Evolutionary conservation across 2,888 invertebrate species (phyloP).

Genomic region (Lasius platythorax): DNA sequence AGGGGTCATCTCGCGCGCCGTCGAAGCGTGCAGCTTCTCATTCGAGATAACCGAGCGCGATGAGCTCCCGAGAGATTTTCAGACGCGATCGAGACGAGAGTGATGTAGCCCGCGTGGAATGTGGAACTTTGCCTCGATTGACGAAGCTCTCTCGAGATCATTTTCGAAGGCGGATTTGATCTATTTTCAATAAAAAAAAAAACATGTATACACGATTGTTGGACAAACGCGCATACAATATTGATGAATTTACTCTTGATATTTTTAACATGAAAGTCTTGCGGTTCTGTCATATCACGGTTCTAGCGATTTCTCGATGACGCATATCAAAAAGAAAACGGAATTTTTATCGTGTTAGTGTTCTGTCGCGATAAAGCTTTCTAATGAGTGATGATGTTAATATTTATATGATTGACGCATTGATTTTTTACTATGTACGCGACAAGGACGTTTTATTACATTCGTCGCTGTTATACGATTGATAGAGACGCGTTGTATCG

Average conservation of each 20-base stretch:
- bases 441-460: slow-evolving; percentile 6
- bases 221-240: background rate
- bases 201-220: background rate
- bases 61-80: slow-evolving; percentile 23
- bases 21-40: background rate
- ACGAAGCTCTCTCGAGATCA: background rate
- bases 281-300: background rate
- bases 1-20: background rate
- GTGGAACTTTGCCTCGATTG: background rate
- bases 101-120: slow-evolving; percentile 16
- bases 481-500: background rate
- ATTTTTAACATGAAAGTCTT: background rate
- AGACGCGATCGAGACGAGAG: background rate
- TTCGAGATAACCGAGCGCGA: background rate
- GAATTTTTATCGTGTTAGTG: background rate
- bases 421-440: background rate
- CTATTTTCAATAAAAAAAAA: background rate
- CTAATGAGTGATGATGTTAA: background rate
- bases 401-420: slow-evolving; percentile 29
- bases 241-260: background rate
- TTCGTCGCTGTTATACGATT: background rate
- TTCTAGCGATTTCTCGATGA: background rate
- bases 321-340: slow-evolving; percentile 2
- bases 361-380: background rate
- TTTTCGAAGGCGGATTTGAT: background rate